These are phyloP conservation scores for Spongia lamella DNA, from an alignment of 37 sponge, comb jelly and placozoan genomes.

Conservation along the genomic window DNA sequence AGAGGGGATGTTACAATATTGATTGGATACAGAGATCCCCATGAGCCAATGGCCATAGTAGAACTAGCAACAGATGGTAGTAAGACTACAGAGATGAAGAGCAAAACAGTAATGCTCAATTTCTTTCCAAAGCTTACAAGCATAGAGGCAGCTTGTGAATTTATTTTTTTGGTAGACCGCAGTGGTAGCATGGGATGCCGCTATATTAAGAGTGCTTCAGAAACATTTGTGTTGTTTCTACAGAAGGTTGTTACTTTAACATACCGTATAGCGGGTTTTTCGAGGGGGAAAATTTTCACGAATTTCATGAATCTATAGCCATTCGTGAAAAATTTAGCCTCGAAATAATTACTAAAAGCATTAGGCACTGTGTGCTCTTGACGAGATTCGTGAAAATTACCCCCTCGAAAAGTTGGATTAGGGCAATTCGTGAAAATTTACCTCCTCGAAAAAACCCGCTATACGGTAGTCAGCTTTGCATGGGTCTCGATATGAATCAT, in stretches of 20 bases:
- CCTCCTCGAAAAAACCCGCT: no score
- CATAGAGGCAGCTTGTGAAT: constrained; percentile 58
- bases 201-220: constrained; percentile 55
- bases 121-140: constrained; percentile 59
- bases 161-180: constrained; percentile 69
- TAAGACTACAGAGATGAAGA: constrained; percentile 22
- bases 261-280: no score
- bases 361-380: no score
- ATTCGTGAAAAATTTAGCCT: no score
- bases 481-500: constrained; percentile 44
- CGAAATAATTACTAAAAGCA: no score
- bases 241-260: constrained; percentile 69
- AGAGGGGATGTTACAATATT: constrained; percentile 48
- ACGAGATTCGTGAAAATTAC: no score
- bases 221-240: constrained; percentile 73
- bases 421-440: no score
- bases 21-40: constrained; percentile 26
- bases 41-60: constrained; percentile 43
- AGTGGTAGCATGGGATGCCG: constrained; percentile 80
- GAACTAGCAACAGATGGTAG: constrained; percentile 22
- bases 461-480: no score
- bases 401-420: no score
- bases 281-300: no score
- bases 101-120: constrained; percentile 56
- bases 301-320: no score